Base-by-base conservation (phyloP, 1,140 invertebrate genomes). In the Oryctes rhinoceros region DNA sequence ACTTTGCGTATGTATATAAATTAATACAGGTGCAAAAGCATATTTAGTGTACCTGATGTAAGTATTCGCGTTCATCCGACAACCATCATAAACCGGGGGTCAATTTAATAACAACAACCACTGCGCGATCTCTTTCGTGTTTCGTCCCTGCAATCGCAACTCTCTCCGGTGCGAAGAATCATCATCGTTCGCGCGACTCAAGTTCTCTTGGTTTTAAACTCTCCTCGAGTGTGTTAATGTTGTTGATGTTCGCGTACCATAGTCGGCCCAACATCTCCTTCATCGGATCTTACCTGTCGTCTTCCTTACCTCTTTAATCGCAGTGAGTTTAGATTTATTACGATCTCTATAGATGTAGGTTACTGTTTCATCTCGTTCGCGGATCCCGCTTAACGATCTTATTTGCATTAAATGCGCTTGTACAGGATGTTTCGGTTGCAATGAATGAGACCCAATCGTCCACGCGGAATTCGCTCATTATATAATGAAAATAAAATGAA, bases 281-380 rank as follows among this genome's bases (percentile, higher is more conserved):
- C 65, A 15, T 71, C 24, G 65, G 65, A 71, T 71, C 65, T 71
- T 71, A 71, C 65, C 65, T 71, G 11, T 71, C 35, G 65, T 71
- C 65, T 71, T 71, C 65, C 24, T 71, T 71, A 71, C 65, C 65
- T 71, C 65, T 71, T 71, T 71, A 71, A 71, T 71, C 65, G 65
- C 65, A 71, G 65, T 71, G 65, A 71, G 65, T 71, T 35, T 71
- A 71, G 65, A 71, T 71, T 71, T 71, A 71, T 71, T 71, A 71
- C 65, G 35, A 71, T 71, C 35, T 71, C 53, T 71, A 37, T 71
- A 35, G 65, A 71, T 71, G 24, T 71, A 71, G 65, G 65, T 71
- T 71, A 71, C 65, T 71, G 20, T 71, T 35, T 71, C 24, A 71
- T 71, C 6, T 71, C 11, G 65, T 9, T 30, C 4, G 35, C 65